Percentiles rank a stretch among this genome's conserved stretches.
These are phyloP conservation scores for Athene noctua DNA, from an alignment of 2,113 vertebrate species.

Conservation along the genomic window DNA sequence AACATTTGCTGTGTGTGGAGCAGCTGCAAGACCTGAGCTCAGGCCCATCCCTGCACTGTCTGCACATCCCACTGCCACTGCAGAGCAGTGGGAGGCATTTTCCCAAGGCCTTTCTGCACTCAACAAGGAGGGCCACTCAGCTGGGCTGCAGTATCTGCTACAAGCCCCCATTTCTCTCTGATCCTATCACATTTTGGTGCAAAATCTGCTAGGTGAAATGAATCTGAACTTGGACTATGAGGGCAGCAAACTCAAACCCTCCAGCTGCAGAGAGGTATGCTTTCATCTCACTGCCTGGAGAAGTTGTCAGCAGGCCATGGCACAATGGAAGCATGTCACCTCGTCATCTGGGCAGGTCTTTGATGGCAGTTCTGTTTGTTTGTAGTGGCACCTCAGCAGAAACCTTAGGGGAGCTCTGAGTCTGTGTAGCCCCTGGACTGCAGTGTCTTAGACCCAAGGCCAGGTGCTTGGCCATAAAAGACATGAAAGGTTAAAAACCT, in stretches of 20 bases:
- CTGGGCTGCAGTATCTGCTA: background rate
- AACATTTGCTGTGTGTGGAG: accelerated
- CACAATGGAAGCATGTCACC: background rate
- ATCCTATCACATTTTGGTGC: background rate
- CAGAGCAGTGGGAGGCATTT: accelerated
- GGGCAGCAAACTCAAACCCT: background rate
- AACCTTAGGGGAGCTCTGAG: background rate
- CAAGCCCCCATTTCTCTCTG: background rate
- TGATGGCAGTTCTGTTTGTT: background rate
- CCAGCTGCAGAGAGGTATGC: background rate
- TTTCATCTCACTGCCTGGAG: accelerated
- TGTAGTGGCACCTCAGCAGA: background rate
- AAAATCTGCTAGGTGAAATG: background rate
- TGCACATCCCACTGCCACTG: background rate
- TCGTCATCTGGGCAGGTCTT: background rate
- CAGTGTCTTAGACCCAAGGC: background rate
- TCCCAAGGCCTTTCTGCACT: too few relatives aligned
- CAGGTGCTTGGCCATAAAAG: background rate
- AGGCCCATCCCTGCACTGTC: background rate
- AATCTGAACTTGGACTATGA: background rate
- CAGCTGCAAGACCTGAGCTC: background rate
- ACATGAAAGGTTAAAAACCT: background rate
- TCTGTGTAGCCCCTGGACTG: accelerated
- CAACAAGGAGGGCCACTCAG: background rate
- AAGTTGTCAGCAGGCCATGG: background rate